Base-by-base conservation (phyloP, 2,113 vertebrate species). In the Platycercus adscitus region DNA sequence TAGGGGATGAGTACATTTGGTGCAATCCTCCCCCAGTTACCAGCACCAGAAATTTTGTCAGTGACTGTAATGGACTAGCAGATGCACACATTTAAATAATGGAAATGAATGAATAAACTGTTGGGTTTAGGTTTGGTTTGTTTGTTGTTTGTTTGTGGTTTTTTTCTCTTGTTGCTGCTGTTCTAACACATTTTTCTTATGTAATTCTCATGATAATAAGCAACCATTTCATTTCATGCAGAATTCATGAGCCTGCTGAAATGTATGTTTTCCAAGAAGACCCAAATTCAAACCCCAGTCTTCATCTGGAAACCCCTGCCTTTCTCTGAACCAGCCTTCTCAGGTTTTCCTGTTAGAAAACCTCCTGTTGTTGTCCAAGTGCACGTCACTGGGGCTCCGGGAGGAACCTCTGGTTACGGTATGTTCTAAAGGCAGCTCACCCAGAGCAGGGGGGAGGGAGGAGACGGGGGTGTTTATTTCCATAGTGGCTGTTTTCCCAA, bases 181-280 rank as follows among this genome's bases (percentile, higher is more conserved):
- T 44, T 26, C 5, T 24, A 65, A 75, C 20, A 63, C 4, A 11
- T 81, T 88, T 83, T 89, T 61, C 24, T 78, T 56, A 64, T 1
- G 5, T 28, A 17, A 37, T 88, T 60, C 83, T 83, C 37, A 81
- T 78, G 81, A 83, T 55, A 6, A 2, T 13, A 49, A 68, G 24
- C 2, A 3, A 68, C 23, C 5, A 17, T 19, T 60, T 88, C 0
- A 39, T 70, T 91, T 80, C 11, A 46, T n/a, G 29, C 46, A 43
- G 8, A 43, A 71, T 83, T 69, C 37, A 47, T 1, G 0, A 58
- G 29, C 33, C 19, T 82, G 35, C 66, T 66, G 75, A 14, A 15
- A 19, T 3, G 4, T 10, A 28, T 0, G 0, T 50, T 73, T 73
- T 6, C 17, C 12, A 28, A 66, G 49, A 86, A 25, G 12, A 71